Evolutionary conservation across 2,888 invertebrate genomes (phyloP).

Genomic region (Adineta ricciae): DNA sequence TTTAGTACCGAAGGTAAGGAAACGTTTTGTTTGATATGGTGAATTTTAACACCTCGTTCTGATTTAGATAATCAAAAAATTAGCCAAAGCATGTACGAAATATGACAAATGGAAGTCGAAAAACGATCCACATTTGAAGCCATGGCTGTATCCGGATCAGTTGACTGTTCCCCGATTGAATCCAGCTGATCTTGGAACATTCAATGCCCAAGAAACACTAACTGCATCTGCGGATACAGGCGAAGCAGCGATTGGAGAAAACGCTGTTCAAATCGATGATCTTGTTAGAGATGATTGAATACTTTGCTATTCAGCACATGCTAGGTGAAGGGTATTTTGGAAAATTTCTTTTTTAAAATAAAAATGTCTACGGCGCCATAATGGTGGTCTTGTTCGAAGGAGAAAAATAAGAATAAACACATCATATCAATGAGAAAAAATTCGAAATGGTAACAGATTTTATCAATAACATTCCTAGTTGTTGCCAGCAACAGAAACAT

Average conservation of each 20-base stretch:
- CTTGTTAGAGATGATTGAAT: not conserved
- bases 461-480: not conserved
- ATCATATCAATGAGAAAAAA: not conserved
- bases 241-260: not conserved
- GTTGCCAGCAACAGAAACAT: not conserved
- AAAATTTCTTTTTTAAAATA: not conserved
- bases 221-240: not conserved
- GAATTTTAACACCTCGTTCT: not conserved
- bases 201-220: slow-evolving; percentile 1
- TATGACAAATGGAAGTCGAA: slow-evolving; percentile 74
- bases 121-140: slow-evolving; percentile 65
- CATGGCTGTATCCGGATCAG: slow-evolving; percentile 66
- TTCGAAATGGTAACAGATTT: not conserved
- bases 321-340: not conserved
- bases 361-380: not conserved
- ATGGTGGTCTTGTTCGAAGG: not conserved
- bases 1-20: slow-evolving; percentile 65
- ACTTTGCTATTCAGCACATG: not conserved
- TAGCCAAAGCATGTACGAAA: slow-evolving; percentile 68
- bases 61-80: slow-evolving; percentile 62
- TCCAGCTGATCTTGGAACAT: slow-evolving; percentile 17
- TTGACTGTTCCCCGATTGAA: not conserved
- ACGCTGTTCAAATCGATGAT: not conserved
- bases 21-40: not conserved
- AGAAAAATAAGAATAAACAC: not conserved